Conservation (phyloP, 2,797 vertebrate genomes). For the Myripristis murdjan region DNA sequence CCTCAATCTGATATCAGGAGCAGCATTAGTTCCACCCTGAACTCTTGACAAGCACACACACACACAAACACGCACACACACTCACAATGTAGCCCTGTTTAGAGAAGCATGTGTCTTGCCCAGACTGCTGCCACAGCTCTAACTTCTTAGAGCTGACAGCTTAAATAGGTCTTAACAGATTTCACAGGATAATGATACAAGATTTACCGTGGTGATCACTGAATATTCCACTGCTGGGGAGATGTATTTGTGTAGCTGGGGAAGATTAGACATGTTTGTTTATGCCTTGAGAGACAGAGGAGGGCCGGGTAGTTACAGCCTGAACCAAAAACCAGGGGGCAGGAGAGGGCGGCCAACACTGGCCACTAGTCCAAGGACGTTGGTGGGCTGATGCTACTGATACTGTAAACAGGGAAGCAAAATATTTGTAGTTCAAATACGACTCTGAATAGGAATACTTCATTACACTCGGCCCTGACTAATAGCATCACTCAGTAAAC, state of each 20-base stretch:
- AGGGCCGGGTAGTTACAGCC: constrained; percentile 45
- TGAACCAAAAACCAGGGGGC: constrained; percentile 47
- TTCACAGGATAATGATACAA: constrained; percentile 74
- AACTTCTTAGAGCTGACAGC: constrained; percentile 61
- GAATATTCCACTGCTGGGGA: constrained; percentile 63
- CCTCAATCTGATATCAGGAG: constrained; percentile 59
- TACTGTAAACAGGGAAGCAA: constrained; percentile 56
- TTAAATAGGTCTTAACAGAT: constrained; percentile 77
- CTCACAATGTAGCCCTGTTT: constrained; percentile 10
- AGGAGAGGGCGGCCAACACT: constrained; percentile 32
- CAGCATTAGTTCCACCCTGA: constrained; percentile 41
- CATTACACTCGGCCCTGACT: neutral
- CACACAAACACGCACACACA: constrained; percentile 23
- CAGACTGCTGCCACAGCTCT: constrained; percentile 59
- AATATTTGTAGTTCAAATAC: constrained; percentile 58
- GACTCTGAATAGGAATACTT: constrained; percentile 27
- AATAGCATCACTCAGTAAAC: constrained; percentile 15
- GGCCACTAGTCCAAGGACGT: constrained; percentile 35
- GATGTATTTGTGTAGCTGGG: constrained; percentile 67
- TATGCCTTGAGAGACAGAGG: constrained; percentile 50
- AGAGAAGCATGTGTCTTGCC: constrained; percentile 49
- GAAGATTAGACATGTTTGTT: constrained; percentile 80
- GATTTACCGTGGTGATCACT: constrained; percentile 63
- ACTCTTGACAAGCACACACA: constrained; percentile 34
- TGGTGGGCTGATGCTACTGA: constrained; percentile 53